A percentile compares a stretch with the other conserved stretches of the same genome.
Conservation (phyloP, 92 coral and sea anemone genomes). For the Epizoanthus ramosus region DNA sequence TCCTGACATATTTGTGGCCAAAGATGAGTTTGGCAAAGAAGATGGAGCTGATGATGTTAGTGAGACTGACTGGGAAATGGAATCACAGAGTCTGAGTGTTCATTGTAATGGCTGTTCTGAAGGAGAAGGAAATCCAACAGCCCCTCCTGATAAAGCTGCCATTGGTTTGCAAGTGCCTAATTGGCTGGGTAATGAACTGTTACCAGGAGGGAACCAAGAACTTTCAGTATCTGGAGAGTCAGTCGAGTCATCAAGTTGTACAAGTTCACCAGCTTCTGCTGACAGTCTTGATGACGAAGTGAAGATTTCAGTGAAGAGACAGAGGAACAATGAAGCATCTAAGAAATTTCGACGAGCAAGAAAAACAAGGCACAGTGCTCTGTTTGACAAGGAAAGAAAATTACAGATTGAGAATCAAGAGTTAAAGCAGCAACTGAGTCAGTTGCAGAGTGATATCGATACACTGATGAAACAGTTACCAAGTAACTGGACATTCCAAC, state of each 20-base stretch:
- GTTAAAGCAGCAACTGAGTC: conserved; percentile 63
- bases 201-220: not conserved
- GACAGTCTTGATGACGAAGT: conserved; percentile 58
- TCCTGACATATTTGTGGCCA: not conserved
- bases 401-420: conserved; percentile 70
- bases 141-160: not conserved
- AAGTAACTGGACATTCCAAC: conserved; percentile 28
- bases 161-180: not conserved
- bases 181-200: not conserved
- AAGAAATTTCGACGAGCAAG: conserved; percentile 75
- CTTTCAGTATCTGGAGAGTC: not conserved
- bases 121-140: not conserved
- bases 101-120: not conserved
- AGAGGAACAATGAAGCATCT: conserved; percentile 80
- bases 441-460: conserved; percentile 61
- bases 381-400: conserved; percentile 65
- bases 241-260: conserved; percentile 19
- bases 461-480: conserved; percentile 62
- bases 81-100: not conserved
- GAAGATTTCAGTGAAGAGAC: conserved; percentile 62
- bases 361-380: conserved; percentile 67
- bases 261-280: conserved; percentile 42
- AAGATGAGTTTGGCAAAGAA: not conserved
- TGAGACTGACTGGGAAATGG: conserved; percentile 16
- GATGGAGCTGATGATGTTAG: not conserved